These are phyloP conservation scores for Catamblyrhynchus diadema DNA, from an alignment of 2,797 vertebrate species.

Conservation along the genomic window DNA sequence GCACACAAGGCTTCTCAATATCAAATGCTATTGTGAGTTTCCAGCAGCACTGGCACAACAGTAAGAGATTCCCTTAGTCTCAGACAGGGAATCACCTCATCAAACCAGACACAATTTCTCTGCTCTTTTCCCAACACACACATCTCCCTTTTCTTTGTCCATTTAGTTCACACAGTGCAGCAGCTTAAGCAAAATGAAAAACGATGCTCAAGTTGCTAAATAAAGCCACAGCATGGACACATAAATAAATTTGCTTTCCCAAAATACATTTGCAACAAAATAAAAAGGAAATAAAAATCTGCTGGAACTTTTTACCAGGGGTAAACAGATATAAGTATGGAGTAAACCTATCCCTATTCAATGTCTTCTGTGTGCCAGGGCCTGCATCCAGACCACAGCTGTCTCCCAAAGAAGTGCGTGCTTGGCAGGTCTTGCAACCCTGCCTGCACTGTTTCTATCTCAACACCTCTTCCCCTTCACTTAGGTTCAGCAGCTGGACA, in stretches of 20 bases:
- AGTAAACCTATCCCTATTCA: not conserved
- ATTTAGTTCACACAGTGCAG: slow-evolving; percentile 18
- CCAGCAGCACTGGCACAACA: not conserved
- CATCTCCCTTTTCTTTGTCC: not conserved
- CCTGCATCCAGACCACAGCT: not conserved
- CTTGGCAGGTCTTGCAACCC: not conserved
- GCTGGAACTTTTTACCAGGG: not conserved
- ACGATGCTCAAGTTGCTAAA: not conserved
- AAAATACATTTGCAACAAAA: slow-evolving; percentile 33
- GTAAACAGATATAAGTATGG: not conserved
- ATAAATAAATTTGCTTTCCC: not conserved
- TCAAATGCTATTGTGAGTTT: not conserved
- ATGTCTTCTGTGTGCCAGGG: not conserved
- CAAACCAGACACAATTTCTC: not conserved
- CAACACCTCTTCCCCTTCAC: not conserved
- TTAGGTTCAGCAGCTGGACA: not conserved
- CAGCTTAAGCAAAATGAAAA: not conserved
- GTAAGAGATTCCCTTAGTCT: not conserved
- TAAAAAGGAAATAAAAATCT: slow-evolving; percentile 11
- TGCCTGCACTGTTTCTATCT: not conserved
- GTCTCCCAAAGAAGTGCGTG: not conserved
- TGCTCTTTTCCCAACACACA: not conserved
- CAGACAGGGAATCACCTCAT: not conserved
- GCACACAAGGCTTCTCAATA: accelerated
- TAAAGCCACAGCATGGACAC: not conserved